These are phyloP conservation scores for Trachemys scripta DNA, from an alignment of 2,113 vertebrate species.

Conservation along the genomic window DNA sequence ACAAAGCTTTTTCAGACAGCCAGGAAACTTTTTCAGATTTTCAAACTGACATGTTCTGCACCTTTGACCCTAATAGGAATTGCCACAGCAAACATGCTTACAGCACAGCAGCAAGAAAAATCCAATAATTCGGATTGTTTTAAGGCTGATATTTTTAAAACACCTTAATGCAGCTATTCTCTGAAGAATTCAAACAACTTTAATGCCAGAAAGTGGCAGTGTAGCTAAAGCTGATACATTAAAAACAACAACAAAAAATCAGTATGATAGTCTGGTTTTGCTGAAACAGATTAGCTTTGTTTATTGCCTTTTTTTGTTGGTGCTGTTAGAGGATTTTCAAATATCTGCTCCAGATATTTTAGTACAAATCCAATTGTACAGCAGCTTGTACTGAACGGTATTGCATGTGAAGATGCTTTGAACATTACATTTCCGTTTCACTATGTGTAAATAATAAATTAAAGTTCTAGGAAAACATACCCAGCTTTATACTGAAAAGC, in stretches of 20 bases:
- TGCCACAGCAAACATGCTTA: conserved; percentile 37
- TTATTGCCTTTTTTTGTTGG: conserved; percentile 62
- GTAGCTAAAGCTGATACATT: conserved; percentile 12
- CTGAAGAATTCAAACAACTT: conserved; percentile 59
- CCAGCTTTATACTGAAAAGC: background rate
- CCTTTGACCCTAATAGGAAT: conserved; percentile 60
- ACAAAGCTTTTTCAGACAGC: conserved; percentile 7
- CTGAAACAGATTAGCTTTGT: conserved; percentile 73
- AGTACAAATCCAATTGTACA: background rate
- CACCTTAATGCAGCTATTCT: conserved; percentile 14
- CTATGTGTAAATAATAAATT: fast-evolving
- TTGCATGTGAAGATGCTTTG: fast-evolving
- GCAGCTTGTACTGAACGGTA: fast-evolving
- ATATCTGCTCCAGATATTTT: background rate
- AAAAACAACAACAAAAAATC: conserved; percentile 61
- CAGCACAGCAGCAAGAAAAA: background rate
- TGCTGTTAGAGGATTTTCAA: background rate
- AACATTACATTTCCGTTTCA: fast-evolving
- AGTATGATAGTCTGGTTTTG: conserved; percentile 65
- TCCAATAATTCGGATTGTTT: conserved; percentile 38
- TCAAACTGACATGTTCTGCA: background rate
- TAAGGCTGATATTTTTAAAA: conserved; percentile 51
- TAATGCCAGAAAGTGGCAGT: conserved; percentile 26
- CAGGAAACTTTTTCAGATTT: conserved; percentile 56
- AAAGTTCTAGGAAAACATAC: background rate